Base-by-base conservation (phyloP, 2,797 vertebrate species). In the Manis javanica region DNA sequence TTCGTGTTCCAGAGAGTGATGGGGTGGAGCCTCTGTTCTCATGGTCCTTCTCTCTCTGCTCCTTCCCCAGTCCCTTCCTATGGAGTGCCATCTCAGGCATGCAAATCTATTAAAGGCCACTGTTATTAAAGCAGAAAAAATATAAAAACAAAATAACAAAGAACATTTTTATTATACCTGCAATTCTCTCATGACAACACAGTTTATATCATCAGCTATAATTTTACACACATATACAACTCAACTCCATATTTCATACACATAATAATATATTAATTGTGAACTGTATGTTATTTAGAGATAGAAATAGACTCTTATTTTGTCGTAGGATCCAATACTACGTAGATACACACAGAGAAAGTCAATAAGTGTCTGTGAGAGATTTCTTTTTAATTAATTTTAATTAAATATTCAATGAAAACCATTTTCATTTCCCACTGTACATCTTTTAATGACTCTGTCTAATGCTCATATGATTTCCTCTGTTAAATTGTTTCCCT, bases 311-410 rank as follows among this genome's bases (percentile, higher is more conserved):
- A 55, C 5, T 11, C n/a, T 24, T 24, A n/a, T 29, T 89, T 79
- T 37, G 34, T 34, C 34, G 34, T 34, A 34, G 34, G 34, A 53
- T 72, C 53, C 75, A 34, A 69, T 23, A 34, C 49, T 64, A 24
- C 68, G 63, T 34, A 59, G 51, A 77, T 1, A 19, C 16, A 78
- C 66, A n/a, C 51, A 23, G 37, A 81, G 24, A 77, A 94, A 55
- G 55, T 84, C 83, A 55, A 18, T 37, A 46, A 14, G 18, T 61
- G 74, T 49, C 77, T 72, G n/a, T 24, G 88, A 92, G 74, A 94
- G 42, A 86, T 77, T 94, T 68, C 77, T 91, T 96, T 96, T 97
- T 96, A 97, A 98, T 96, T 97, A 97, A 96, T 95, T 97, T 96
- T 97, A 88, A 95, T 97, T 96, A 96, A 90, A 55, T 93, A 96